Evolutionary conservation across 1,140 invertebrate species (phyloP).

Genomic region (Limonius californicus): DNA sequence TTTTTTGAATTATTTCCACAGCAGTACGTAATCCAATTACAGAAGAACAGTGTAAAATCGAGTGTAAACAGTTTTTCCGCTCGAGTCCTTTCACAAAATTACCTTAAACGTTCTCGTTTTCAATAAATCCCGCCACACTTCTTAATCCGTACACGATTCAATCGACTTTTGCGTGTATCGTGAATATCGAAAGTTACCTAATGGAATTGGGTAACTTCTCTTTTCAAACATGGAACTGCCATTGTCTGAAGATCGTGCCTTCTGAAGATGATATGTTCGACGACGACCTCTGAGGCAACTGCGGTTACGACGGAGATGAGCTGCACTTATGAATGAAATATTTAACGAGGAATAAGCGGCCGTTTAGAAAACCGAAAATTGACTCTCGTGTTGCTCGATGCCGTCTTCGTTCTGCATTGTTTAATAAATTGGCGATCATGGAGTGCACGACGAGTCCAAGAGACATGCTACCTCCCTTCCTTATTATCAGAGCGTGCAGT

Average conservation of each 20-base stretch:
- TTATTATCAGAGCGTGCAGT: not conserved
- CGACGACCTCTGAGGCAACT: not conserved
- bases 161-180: slow-evolving; percentile 16
- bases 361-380: not conserved
- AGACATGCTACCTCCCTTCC: not conserved
- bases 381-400: not conserved
- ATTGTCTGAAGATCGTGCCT: slow-evolving; percentile 25
- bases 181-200: slow-evolving; percentile 30
- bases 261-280: slow-evolving; percentile 23
- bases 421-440: no score
- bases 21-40: no score
- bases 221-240: slow-evolving; percentile 27
- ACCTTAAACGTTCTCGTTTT: not conserved
- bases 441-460: not conserved
- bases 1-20: no score
- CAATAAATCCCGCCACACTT: not conserved
- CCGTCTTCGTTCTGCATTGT: no score
- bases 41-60: no score
- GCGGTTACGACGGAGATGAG: no score
- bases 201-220: slow-evolving; percentile 23
- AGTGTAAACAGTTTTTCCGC: not conserved
- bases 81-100: not conserved
- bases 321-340: not conserved
- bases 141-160: not conserved
- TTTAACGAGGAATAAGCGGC: not conserved